Base-by-base conservation (phyloP, 2,113 vertebrate genomes). In the Anhinga rufa region DNA sequence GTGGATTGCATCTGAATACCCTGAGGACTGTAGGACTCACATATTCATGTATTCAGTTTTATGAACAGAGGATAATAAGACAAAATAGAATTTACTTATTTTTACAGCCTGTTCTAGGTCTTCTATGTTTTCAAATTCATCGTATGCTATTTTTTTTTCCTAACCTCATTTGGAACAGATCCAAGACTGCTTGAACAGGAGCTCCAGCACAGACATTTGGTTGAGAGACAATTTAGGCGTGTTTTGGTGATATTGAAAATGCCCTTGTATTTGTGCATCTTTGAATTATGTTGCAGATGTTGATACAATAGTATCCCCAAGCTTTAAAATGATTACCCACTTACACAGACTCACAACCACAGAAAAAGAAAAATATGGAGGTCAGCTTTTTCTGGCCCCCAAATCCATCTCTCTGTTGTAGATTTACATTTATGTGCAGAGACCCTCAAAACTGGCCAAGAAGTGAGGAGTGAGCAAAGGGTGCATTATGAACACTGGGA, bases 391-490 rank as follows among this genome's bases (percentile, higher is more conserved):
- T 91, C 82, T 90, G 76, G 51, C 62, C 68, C 57, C 62, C 64
- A 90, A 89, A 95, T 78, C 62, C 88, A 54, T 88, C 89, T 95
- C 91, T 95, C 61, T 55, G 31, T 72, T 90, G 72, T n/a, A 93
- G 96, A 95, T 97, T 96, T 96, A 93, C 81, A 95, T 93, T 93
- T 91, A 83, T 95, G 92, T 96, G 91, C 65, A 91, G 87, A 94
- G 61, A 92, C 60, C 68, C 85, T 97, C 90, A 93, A 64, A 95
- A 91, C 32, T 75, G 93, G 93, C 92, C 81, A 90, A 93, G 92
- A 95, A 94, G 92, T 86, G 88, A 75, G 74, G 71, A 92, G 46
- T 36, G 75, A 97, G 96, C 90, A 76, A 72, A 95, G 78, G 75
- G 92, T 94, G 78, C 70, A 86, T 95, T 74, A 85, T 91, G 93